These are phyloP conservation scores for Dioctria linearis DNA, from an alignment of 2,888 invertebrate species.

Conservation along the genomic window DNA sequence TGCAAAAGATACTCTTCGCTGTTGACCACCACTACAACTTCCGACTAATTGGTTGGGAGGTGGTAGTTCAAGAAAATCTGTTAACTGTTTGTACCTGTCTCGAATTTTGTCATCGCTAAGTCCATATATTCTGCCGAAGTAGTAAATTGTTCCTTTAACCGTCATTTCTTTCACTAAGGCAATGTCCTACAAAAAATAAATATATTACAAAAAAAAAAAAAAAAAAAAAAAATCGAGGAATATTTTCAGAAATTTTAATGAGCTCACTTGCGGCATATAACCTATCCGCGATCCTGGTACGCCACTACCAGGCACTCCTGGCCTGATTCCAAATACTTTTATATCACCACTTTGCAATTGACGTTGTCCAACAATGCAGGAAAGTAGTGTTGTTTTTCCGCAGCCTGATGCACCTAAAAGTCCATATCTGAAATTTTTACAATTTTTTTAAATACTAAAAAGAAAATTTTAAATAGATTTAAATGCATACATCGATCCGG, in stretches of 20 bases:
- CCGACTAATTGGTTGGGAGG: conserved; percentile 78
- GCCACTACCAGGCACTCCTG: conserved; percentile 78
- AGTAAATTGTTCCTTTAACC: conserved; percentile 86
- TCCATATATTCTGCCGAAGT: conserved; percentile 89
- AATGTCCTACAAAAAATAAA: conserved; percentile 75
- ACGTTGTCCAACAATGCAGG: conserved; percentile 86
- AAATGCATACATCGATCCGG: conserved; percentile 79
- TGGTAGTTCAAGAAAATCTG: conserved; percentile 83
- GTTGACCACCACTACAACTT: conserved; percentile 90
- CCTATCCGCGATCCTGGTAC: conserved; percentile 83
- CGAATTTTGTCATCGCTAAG: conserved; percentile 77
- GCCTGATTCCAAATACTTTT: conserved; percentile 82
- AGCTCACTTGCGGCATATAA: conserved; percentile 85
- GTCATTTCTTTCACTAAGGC: conserved; percentile 86
- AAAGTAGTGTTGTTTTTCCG: conserved; percentile 90
- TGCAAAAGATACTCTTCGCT: conserved; percentile 89
- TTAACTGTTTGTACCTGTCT: conserved; percentile 79
- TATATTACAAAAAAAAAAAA: conserved; percentile 64
- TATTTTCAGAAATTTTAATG: neutral
- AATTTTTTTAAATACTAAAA: neutral
- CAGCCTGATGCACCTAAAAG: conserved; percentile 92
- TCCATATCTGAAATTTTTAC: conserved; percentile 77
- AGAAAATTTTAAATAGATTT: neutral
- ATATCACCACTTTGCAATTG: conserved; percentile 82
- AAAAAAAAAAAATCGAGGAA: neutral